Evolutionary conservation across 2,797 vertebrate species (phyloP).

Genomic region (Acanthopagrus latus): DNA sequence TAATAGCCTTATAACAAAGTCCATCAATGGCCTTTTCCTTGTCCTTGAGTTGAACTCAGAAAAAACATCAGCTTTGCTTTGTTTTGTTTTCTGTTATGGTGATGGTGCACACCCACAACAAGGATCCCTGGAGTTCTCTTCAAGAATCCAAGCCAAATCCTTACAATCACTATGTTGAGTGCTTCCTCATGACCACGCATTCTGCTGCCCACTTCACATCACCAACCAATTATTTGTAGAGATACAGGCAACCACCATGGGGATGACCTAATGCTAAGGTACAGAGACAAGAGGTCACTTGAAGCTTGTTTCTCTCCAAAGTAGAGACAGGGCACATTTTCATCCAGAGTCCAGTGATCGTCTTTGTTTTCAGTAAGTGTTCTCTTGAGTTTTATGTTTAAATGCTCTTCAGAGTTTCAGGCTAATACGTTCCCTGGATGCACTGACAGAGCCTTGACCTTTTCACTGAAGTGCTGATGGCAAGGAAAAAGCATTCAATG

Average conservation of each 20-base stretch:
- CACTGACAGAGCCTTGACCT: background rate
- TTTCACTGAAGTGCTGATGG: background rate
- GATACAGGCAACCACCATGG: constrained; percentile 17
- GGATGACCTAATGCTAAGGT: constrained; percentile 21
- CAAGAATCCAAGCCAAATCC: constrained; percentile 29
- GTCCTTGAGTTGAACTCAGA: constrained; percentile 21
- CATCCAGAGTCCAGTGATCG: background rate
- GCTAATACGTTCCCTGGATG: background rate
- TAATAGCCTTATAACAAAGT: background rate
- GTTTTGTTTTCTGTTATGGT: background rate
- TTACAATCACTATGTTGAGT: constrained; percentile 43
- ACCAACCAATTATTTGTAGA: constrained; percentile 58
- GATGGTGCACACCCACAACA: background rate
- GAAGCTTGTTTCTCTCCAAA: constrained; percentile 12
- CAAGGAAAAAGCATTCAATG: background rate
- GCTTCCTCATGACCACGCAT: constrained; percentile 47
- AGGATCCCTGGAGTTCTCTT: constrained; percentile 28
- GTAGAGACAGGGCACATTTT: background rate
- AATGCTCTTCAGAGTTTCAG: constrained; percentile 17
- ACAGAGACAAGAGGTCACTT: constrained; percentile 28
- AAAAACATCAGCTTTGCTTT: background rate
- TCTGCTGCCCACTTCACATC: constrained; percentile 15
- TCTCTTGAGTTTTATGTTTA: constrained; percentile 16
- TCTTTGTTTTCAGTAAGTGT: constrained; percentile 19
- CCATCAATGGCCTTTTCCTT: background rate